Evolutionary conservation across 2,888 invertebrate genomes (phyloP).

Genomic region (Eledone cirrhosa): DNA sequence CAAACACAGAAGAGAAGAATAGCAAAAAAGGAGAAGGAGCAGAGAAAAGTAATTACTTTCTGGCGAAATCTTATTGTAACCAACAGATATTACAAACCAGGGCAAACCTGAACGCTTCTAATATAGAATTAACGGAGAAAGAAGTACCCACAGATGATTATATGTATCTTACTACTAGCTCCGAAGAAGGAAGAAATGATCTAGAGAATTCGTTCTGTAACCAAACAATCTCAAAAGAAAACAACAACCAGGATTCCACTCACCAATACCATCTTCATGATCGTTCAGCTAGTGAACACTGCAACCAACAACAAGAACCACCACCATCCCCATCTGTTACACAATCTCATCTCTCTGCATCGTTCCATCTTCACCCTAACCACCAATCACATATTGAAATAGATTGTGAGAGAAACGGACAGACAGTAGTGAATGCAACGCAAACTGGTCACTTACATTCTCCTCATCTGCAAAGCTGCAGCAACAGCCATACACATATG

Average conservation of each 20-base stretch:
- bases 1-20: background rate
- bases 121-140: too few relatives aligned
- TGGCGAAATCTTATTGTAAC: background rate
- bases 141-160: too few relatives aligned
- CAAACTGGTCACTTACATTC: background rate
- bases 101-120: too few relatives aligned
- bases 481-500: background rate
- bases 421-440: too few relatives aligned
- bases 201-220: too few relatives aligned
- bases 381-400: background rate
- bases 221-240: too few relatives aligned
- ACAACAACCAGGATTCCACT: too few relatives aligned
- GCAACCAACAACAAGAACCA: background rate
- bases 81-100: background rate
- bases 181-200: too few relatives aligned
- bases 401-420: too few relatives aligned
- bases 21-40: background rate
- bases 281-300: background rate
- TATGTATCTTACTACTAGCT: too few relatives aligned
- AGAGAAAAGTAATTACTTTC: background rate
- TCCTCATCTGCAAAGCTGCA: background rate
- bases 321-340: too few relatives aligned
- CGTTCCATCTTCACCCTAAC: background rate
- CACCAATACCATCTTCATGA: too few relatives aligned
- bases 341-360: background rate